A percentile compares a stretch with the other conserved stretches of the same genome.
These are phyloP conservation scores for Uropetala carovei DNA, from an alignment of 2,888 invertebrate genomes.

Conservation along the genomic window DNA sequence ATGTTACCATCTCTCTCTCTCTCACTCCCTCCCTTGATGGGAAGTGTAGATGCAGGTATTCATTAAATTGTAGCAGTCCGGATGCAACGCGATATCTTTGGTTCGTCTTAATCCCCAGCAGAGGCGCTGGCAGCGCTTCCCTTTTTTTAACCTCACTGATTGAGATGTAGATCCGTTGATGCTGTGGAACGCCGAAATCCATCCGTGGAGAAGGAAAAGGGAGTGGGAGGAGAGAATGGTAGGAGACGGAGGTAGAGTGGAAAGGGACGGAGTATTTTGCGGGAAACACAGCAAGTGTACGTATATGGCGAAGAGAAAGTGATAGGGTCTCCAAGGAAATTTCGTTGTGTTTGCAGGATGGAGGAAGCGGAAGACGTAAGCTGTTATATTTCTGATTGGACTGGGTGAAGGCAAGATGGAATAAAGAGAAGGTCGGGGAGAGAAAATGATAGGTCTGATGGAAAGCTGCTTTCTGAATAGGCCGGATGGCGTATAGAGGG, in stretches of 20 bases:
- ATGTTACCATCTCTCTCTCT: conserved; percentile 20
- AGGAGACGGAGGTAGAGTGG: background rate
- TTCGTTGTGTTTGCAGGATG: background rate
- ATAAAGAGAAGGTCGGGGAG: background rate
- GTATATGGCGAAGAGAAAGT: background rate
- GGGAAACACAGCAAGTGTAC: background rate
- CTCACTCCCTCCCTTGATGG: background rate
- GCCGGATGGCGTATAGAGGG: too few species aligned
- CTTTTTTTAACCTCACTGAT: conserved; percentile 9
- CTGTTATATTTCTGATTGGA: conserved; percentile 42
- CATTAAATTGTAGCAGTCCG: conserved; percentile 12
- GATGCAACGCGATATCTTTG: conserved; percentile 23
- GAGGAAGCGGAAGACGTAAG: background rate
- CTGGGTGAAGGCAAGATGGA: background rate
- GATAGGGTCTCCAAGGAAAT: background rate
- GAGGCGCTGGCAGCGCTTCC: background rate
- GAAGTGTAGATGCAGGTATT: conserved; percentile 8
- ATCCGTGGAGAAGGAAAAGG: background rate
- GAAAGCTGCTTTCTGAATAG: background rate
- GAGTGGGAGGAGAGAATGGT: background rate
- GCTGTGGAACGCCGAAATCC: conserved; percentile 8
- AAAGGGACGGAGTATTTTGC: background rate
- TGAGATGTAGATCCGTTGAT: conserved; percentile 26
- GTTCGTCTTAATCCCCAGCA: background rate
- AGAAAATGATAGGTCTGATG: conserved; percentile 20